Conservation (phyloP, 2,113 vertebrate genomes). For the Perca fluviatilis region DNA sequence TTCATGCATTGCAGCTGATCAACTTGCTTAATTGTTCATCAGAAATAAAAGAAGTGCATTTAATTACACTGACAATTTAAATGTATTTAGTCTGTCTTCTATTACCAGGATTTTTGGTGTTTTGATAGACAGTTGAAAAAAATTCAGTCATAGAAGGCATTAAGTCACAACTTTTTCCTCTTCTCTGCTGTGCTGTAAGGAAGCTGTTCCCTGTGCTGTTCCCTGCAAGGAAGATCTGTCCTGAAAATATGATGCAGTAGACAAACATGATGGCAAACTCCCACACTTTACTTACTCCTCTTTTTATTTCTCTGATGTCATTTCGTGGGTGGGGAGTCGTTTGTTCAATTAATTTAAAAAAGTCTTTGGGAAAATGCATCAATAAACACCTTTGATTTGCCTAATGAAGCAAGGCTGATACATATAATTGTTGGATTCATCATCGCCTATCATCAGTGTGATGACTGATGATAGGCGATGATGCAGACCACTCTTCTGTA, state of each 20-base stretch:
- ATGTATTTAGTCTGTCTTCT: background rate
- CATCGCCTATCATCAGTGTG: background rate
- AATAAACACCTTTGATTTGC: constrained; percentile 26
- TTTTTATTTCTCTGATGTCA: constrained; percentile 20
- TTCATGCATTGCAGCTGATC: background rate
- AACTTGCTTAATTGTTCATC: background rate
- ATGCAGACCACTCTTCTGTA: background rate
- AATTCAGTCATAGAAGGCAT: constrained; percentile 43
- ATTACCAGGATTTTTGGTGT: background rate
- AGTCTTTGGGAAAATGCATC: constrained; percentile 6
- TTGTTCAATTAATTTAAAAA: constrained; percentile 4
- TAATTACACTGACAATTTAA: background rate
- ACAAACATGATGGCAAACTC: constrained; percentile 1
- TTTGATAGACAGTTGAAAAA: background rate
- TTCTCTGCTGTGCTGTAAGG: constrained; percentile 19
- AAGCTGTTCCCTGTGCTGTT: background rate
- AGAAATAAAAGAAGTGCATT: background rate
- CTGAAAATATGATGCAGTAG: constrained; percentile 7
- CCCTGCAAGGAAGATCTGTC: constrained; percentile 2
- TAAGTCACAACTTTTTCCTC: constrained; percentile 42
- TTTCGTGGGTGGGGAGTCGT: constrained; percentile 2
- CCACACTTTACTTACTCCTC: background rate
- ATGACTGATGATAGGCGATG: background rate
- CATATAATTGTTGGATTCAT: background rate
- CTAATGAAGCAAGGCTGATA: constrained; percentile 30